Evolutionary conservation across 1,140 invertebrate genomes (phyloP).

Genomic region (Meteorus sp.): DNA sequence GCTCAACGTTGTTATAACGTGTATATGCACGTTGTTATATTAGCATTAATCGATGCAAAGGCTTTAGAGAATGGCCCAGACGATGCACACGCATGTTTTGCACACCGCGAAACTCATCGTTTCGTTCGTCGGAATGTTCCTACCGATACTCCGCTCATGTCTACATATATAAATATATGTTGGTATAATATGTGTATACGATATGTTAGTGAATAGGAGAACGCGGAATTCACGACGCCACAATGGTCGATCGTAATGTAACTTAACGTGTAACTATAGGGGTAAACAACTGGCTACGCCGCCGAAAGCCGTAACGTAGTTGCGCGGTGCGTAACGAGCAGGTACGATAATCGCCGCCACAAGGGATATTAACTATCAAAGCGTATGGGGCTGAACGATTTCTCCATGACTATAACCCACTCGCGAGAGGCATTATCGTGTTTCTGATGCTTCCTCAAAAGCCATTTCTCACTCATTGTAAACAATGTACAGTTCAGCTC

Average conservation of each 20-base stretch:
- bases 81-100: too few species aligned
- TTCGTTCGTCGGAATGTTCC: too few species aligned
- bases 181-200: background rate
- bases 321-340: constrained; percentile 30
- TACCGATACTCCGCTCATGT: too few species aligned
- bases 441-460: too few species aligned
- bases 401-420: background rate
- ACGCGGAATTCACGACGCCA: constrained; percentile 37
- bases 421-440: background rate
- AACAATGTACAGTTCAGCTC: too few species aligned
- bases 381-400: constrained; percentile 12
- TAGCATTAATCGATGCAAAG: too few species aligned
- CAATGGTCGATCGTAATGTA: constrained; percentile 41
- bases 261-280: constrained; percentile 40
- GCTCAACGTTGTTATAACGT: too few species aligned
- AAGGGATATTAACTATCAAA: constrained; percentile 43
- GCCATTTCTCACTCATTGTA: too few species aligned
- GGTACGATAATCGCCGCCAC: constrained; percentile 39
- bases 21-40: too few species aligned
- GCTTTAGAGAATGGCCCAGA: too few species aligned
- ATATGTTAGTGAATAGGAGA: background rate
- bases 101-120: too few species aligned
- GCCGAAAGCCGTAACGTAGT: constrained; percentile 26
- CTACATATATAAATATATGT: too few species aligned
- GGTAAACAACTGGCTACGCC: constrained; percentile 37